Evolutionary conservation across 2,113 vertebrate genomes (phyloP).

Genomic region (Grus americana): DNA sequence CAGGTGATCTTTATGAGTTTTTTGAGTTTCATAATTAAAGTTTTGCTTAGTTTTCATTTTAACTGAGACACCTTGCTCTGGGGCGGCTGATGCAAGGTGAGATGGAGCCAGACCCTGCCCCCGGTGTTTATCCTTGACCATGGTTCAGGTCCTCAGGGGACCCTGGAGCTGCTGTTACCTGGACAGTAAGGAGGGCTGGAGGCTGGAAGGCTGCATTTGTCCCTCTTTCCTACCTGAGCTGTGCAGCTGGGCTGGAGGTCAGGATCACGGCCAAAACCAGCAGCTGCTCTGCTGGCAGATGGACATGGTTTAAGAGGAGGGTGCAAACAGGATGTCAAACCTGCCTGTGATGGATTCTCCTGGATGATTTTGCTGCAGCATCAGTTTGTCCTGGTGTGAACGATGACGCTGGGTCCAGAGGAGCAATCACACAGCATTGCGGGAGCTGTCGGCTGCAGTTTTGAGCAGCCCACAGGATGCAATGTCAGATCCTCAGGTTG

Average conservation of each 20-base stretch:
- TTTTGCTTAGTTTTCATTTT: background rate
- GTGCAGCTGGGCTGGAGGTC: background rate
- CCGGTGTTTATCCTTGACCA: fast-evolving
- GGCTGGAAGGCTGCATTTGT: background rate
- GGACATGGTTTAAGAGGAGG: background rate
- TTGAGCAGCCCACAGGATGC: background rate
- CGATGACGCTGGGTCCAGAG: background rate
- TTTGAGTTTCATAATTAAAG: background rate
- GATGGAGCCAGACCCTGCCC: background rate
- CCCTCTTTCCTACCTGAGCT: background rate
- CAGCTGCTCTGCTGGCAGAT: fast-evolving
- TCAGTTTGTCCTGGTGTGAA: background rate
- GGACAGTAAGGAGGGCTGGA: background rate
- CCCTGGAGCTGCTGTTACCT: background rate
- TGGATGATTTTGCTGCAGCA: background rate
- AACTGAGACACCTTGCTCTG: background rate
- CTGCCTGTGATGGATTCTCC: background rate
- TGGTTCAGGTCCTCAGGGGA: background rate
- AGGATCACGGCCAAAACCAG: background rate
- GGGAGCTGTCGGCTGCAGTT: background rate
- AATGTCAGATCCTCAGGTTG: background rate
- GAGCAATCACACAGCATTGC: fast-evolving
- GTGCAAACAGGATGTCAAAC: background rate
- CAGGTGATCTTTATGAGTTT: background rate
- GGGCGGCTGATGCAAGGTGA: background rate